Conservation (phyloP, 2,888 invertebrate species). For the Patella depressa region DNA sequence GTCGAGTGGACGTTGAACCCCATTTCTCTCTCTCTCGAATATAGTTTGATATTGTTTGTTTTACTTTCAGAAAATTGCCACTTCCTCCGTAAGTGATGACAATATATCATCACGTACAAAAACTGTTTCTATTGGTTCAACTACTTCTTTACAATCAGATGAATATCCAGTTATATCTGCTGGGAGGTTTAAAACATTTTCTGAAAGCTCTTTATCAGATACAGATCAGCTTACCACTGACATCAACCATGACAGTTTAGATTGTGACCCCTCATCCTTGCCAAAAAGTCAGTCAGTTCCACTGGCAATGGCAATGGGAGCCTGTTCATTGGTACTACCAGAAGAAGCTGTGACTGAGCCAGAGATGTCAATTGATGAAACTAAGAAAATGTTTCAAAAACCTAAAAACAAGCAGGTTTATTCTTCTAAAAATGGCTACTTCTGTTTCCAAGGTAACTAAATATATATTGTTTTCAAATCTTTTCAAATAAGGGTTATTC, state of each 20-base stretch:
- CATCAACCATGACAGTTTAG: background rate
- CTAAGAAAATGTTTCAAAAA: conserved; percentile 27
- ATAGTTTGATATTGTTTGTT: too few relatives aligned
- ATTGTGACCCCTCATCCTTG: conserved; percentile 12
- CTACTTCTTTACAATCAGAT: background rate
- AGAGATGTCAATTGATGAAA: conserved; percentile 25
- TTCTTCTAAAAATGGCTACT: conserved; percentile 72
- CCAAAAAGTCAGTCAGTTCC: background rate
- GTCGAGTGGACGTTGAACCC: too few relatives aligned
- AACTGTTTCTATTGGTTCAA: background rate
- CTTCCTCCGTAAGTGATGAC: too few relatives aligned
- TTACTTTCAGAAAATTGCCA: too few relatives aligned
- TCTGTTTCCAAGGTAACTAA: conserved; percentile 85
- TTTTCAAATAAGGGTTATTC: too few relatives aligned
- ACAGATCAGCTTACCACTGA: background rate
- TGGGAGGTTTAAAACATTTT: conserved; percentile 4
- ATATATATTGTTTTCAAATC: background rate
- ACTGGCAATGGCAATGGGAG: background rate
- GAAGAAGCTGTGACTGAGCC: background rate
- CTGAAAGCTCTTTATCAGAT: background rate
- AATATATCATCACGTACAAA: background rate
- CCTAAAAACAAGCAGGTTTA: conserved; percentile 39
- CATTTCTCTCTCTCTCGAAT: too few relatives aligned
- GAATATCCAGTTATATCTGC: background rate
- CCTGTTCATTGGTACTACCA: background rate